Percentiles rank a stretch among this genome's conserved stretches.
These are phyloP conservation scores for Actinernus sp. DNA, from an alignment of 92 coral and sea anemone genomes.

Conservation along the genomic window DNA sequence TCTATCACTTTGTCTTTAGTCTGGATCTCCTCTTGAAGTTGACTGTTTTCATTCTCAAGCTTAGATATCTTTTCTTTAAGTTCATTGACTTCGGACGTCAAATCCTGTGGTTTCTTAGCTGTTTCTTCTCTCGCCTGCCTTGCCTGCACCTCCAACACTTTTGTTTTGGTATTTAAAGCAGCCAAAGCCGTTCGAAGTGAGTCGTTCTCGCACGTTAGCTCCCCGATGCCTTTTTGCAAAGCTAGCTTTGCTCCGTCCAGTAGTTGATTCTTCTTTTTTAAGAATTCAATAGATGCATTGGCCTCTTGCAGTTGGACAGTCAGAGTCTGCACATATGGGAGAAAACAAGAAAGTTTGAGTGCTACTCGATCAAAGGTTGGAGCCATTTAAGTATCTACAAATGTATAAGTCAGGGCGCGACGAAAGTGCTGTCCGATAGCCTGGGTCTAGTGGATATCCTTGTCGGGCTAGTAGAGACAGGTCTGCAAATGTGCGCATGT, in stretches of 20 bases:
- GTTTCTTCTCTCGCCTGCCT: slow-evolving; percentile 40
- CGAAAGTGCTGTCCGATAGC: too few species aligned
- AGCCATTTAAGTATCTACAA: too few species aligned
- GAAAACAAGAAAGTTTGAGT: not conserved
- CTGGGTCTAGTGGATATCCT: too few species aligned
- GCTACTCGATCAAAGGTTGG: too few species aligned
- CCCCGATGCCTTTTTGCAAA: slow-evolving; percentile 52
- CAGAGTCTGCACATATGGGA: slow-evolving; percentile 60
- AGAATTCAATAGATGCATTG: slow-evolving; percentile 37
- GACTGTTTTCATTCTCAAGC: slow-evolving; percentile 30
- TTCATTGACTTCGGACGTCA: slow-evolving; percentile 23
- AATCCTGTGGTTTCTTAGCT: slow-evolving; percentile 16
- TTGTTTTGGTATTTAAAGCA: slow-evolving; percentile 42
- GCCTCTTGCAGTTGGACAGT: slow-evolving; percentile 49
- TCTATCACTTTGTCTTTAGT: slow-evolving; percentile 47
- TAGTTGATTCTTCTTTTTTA: slow-evolving; percentile 37
- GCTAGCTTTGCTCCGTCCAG: slow-evolving; percentile 44
- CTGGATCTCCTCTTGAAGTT: slow-evolving; percentile 40
- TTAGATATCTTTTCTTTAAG: slow-evolving; percentile 38
- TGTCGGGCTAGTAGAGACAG: not conserved
- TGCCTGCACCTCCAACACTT: slow-evolving; percentile 60
- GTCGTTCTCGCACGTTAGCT: slow-evolving; percentile 62
- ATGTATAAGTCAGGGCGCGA: too few species aligned
- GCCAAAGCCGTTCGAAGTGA: slow-evolving; percentile 58
- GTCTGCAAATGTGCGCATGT: too few species aligned